Percentiles rank a stretch among this genome's conserved stretches.
Evolutionary conservation across 2,113 vertebrate genomes (phyloP).

Genomic region (Leucosticte australis): DNA sequence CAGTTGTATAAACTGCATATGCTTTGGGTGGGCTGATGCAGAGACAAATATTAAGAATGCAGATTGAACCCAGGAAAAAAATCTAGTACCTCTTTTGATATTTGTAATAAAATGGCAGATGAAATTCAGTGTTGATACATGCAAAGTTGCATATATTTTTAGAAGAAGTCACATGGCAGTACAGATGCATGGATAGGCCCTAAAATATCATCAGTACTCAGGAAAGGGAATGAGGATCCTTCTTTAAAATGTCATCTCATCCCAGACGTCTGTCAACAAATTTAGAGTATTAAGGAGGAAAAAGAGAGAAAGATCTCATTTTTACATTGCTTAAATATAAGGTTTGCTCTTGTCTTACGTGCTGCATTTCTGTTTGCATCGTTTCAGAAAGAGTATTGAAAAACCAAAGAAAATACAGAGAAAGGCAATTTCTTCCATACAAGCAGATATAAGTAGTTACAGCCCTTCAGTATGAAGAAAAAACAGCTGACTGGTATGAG

Average conservation of each 20-base stretch:
- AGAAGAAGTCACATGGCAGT: neutral
- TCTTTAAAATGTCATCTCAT: neutral
- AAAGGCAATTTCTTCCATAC: neutral
- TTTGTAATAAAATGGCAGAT: neutral
- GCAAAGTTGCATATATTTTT: neutral
- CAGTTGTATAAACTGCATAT: neutral
- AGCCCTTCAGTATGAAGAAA: neutral
- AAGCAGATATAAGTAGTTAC: neutral
- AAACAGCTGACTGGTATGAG: neutral
- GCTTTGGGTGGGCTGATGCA: neutral
- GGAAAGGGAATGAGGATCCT: neutral
- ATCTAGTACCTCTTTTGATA: neutral
- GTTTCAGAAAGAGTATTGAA: neutral
- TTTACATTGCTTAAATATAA: neutral
- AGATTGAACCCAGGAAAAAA: neutral
- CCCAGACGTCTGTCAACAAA: neutral
- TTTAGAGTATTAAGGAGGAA: neutral
- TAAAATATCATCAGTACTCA: neutral
- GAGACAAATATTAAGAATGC: neutral
- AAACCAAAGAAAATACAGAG: neutral
- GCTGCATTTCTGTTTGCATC: neutral
- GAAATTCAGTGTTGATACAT: neutral
- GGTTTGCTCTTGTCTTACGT: neutral
- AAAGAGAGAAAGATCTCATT: neutral
- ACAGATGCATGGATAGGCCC: neutral